Percentiles rank a stretch among this genome's conserved stretches.
Conservation (phyloP, 1,140 invertebrate species). For the Ips nitidus region DNA sequence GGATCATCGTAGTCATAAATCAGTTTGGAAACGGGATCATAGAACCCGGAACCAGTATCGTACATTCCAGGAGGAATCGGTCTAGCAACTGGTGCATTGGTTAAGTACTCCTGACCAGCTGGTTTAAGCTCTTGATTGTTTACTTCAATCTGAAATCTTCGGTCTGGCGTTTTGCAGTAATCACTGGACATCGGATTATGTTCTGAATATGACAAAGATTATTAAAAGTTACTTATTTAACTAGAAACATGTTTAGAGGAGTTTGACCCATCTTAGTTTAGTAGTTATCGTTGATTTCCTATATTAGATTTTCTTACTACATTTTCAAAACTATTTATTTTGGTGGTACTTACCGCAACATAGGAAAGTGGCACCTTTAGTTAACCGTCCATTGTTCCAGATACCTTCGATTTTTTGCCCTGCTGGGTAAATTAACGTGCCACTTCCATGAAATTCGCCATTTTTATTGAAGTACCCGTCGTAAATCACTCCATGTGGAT, state of each 20-base stretch:
- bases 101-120: constrained; percentile 47
- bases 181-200: constrained; percentile 22
- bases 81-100: constrained; percentile 40
- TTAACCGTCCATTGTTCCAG: constrained; percentile 54
- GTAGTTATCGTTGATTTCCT: too few species aligned
- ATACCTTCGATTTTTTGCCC: constrained; percentile 53
- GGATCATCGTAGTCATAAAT: neutral
- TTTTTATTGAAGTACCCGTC: constrained; percentile 57
- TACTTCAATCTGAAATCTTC: constrained; percentile 48
- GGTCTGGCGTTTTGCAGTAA: constrained; percentile 58
- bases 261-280: too few species aligned
- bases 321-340: neutral
- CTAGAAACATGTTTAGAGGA: too few species aligned
- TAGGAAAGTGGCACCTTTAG: constrained; percentile 3
- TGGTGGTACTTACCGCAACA: constrained; percentile 1
- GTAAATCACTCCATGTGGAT: constrained; percentile 53
- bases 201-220: neutral
- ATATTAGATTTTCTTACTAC: too few species aligned
- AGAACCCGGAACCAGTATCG: constrained; percentile 53
- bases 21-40: constrained; percentile 44
- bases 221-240: too few species aligned
- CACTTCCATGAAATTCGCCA: constrained; percentile 58
- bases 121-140: constrained; percentile 47
- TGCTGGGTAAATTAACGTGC: constrained; percentile 55
- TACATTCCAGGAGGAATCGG: constrained; percentile 51